Evolutionary conservation across 2,113 vertebrate genomes (phyloP).

Genomic region (Brienomyrus brachyistius): DNA sequence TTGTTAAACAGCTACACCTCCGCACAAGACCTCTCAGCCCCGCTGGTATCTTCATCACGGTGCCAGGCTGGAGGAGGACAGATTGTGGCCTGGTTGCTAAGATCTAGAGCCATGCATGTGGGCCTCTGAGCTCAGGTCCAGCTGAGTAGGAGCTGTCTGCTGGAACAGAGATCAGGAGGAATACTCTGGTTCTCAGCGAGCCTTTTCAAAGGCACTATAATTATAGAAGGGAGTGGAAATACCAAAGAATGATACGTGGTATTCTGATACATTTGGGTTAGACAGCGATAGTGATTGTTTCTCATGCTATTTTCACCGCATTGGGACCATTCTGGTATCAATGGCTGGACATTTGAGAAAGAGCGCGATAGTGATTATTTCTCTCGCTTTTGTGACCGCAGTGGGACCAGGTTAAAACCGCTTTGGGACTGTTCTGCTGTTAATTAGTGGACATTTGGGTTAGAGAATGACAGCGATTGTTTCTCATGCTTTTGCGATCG

Average conservation of each 20-base stretch:
- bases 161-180: not conserved
- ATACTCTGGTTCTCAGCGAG: not conserved
- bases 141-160: not conserved
- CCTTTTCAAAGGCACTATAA: not conserved
- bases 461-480: too few relatives aligned
- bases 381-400: not conserved
- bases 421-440: not conserved
- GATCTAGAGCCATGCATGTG: not conserved
- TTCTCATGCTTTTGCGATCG: not conserved
- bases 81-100: not conserved
- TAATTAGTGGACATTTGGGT: not conserved
- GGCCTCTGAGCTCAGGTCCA: too few relatives aligned
- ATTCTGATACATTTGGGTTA: not conserved
- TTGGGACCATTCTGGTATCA: not conserved
- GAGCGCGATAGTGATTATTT: not conserved
- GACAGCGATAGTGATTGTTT: not conserved
- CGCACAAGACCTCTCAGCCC: not conserved
- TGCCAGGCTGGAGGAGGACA: not conserved
- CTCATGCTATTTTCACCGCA: not conserved
- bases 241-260: not conserved
- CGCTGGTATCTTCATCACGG: not conserved
- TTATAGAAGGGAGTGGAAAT: not conserved
- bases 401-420: not conserved
- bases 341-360: not conserved
- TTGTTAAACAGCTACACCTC: conserved; percentile 9